Evolutionary conservation across 2,797 vertebrate genomes (phyloP), one percentile per base, ranked within the genome.

Genomic region (Lepilemur ruficaudatus): DNA sequence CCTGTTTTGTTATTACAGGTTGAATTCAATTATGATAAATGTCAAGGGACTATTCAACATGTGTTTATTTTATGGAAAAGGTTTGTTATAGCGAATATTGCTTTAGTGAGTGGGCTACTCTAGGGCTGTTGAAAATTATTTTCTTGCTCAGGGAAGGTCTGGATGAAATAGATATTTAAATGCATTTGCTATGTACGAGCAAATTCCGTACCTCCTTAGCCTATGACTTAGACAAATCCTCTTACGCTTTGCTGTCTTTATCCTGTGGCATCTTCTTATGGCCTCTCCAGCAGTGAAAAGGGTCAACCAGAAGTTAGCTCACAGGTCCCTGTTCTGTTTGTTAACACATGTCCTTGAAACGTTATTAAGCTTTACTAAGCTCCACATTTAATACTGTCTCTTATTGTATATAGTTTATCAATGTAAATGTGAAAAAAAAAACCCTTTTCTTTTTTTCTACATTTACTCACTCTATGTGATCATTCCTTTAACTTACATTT

Each of bases 21-120:
- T 69, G 89, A 73, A 90, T 92, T 35, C 50, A 38, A 85, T 90
- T 57, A 80, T 1, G 80, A 59, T 41, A 96, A 83, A 48, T 14
- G 93, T n/a, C 95, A 88, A 91, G 55, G 83, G 25, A 41, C 57
- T 7, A 35, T 35, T 65, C 48, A 85, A 46, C 35, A 43, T 32
- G 38, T 5, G 9, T 43, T 43, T 76, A 61, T 78, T 92, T 91
- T 70, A 85, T n/a, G 38, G 52, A 67, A 76, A 89, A 88, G 55
- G n/a, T 92, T 30, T 90, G 43, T 20, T 41, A 32, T 3, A 30
- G 43, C 46, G 63, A 94, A 52, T 69, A 79, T 18, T 41, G 38
- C 61, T 88, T 95, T 57, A 35, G 30, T 48, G 92, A 59, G 30
- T 13, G 15, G 76, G 35, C 23, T 63, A 28, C 46, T 81, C 73